phyloP scores from a whole-genome alignment of 2,797 vertebrate species.

The Lagocephalus sceleratus region DNA sequence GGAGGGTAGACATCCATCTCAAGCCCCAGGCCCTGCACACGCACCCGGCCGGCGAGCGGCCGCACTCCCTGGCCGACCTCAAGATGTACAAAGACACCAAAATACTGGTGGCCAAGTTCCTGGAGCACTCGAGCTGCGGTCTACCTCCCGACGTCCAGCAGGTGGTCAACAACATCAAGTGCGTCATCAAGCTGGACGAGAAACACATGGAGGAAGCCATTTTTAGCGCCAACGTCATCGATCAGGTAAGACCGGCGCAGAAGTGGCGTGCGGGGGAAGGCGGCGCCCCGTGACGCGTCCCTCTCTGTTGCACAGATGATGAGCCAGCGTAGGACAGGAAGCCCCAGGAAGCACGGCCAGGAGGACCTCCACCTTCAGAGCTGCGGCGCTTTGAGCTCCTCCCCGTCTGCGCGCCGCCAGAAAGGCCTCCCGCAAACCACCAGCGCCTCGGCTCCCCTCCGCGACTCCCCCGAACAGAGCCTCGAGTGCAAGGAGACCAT shows the following conservation, averaged over 20 bases:
- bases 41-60: conserved; percentile 77
- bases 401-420: conserved; percentile 64
- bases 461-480: conserved; percentile 68
- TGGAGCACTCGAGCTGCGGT: conserved; percentile 90
- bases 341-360: conserved; percentile 73
- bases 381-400: conserved; percentile 82
- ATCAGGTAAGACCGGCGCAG: conserved; percentile 78
- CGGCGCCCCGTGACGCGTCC: too few relatives aligned
- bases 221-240: conserved; percentile 87
- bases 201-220: conserved; percentile 92
- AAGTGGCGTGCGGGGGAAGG: too few relatives aligned
- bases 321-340: conserved; percentile 67
- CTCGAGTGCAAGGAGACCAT: conserved; percentile 86
- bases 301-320: conserved; percentile 80
- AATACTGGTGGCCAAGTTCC: conserved; percentile 92
- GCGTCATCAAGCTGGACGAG: conserved; percentile 89
- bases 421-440: conserved; percentile 56
- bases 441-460: conserved; percentile 42
- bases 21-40: conserved; percentile 74
- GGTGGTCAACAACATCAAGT: conserved; percentile 88
- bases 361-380: conserved; percentile 87
- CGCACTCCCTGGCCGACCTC: conserved; percentile 87
- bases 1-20: conserved; percentile 71
- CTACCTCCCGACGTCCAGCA: conserved; percentile 90
- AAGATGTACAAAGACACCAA: conserved; percentile 92